Conservation (phyloP, 2,888 invertebrate species). For the Melipona bicolor region DNA sequence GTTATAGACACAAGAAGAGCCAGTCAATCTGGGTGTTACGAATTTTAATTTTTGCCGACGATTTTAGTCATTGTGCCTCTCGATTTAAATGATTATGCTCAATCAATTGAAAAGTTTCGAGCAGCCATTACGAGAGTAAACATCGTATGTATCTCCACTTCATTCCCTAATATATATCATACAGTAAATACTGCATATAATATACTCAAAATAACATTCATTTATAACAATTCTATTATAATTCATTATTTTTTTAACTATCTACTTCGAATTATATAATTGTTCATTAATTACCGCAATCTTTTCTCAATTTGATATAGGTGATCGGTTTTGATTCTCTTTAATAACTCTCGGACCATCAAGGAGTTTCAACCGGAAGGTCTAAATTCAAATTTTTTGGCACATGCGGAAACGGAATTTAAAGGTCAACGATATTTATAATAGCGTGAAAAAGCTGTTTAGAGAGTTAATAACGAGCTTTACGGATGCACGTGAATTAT, state of each 20-base stretch:
- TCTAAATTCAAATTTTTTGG: conserved; percentile 31
- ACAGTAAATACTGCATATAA: background rate
- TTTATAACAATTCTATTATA: background rate
- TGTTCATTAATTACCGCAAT: conserved; percentile 26
- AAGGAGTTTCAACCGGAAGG: conserved; percentile 2
- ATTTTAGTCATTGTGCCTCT: conserved; percentile 30
- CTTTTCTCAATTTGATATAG: conserved; percentile 15
- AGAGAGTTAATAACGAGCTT: conserved; percentile 43
- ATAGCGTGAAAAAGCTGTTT: conserved; percentile 32
- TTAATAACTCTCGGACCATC: background rate
- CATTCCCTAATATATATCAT: background rate
- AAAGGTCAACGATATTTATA: conserved; percentile 49
- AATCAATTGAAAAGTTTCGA: conserved; percentile 2
- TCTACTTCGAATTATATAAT: conserved; percentile 44
- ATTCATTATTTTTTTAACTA: background rate
- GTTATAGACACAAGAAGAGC: conserved; percentile 16
- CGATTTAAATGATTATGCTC: conserved; percentile 26
- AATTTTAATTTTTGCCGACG: conserved; percentile 41
- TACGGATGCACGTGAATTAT: conserved; percentile 40
- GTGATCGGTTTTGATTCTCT: background rate
- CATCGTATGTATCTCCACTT: background rate
- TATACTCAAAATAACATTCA: conserved; percentile 19
- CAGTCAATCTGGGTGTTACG: conserved; percentile 32
- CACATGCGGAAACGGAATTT: conserved; percentile 37
- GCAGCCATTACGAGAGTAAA: background rate